These are phyloP conservation scores for Acropora tenuis DNA, from an alignment of 64 coral and sea anemone species.

Conservation along the genomic window DNA sequence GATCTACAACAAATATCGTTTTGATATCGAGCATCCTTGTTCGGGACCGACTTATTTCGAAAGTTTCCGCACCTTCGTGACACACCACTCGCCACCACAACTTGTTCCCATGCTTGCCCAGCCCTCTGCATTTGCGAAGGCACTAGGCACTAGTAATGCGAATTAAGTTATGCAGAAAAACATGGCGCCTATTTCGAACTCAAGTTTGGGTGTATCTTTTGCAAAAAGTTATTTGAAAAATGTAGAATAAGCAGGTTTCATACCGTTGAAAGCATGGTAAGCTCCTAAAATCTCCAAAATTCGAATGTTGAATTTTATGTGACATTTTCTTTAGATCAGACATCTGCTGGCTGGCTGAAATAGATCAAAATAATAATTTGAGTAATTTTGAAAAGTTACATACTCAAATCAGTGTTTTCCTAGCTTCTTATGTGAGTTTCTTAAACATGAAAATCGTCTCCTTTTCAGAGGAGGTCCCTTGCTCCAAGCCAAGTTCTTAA, in stretches of 20 bases:
- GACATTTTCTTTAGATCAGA: neutral
- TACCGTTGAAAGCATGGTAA: conserved; percentile 22
- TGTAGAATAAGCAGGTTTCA: neutral
- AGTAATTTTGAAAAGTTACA: neutral
- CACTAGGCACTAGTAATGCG: neutral
- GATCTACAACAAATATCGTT: too few species aligned
- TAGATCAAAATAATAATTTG: neutral
- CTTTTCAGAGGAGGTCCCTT: conserved; percentile 77
- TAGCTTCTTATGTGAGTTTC: neutral
- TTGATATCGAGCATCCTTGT: too few species aligned
- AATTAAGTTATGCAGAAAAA: neutral
- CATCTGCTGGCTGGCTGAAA: neutral
- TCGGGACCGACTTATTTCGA: too few species aligned
- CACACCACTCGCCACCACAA: too few species aligned
- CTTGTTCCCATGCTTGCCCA: too few species aligned
- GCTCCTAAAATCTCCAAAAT: neutral
- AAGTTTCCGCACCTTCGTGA: too few species aligned
- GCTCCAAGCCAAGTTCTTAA: conserved; percentile 91
- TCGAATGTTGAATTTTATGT: neutral
- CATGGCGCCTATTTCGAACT: conserved; percentile 45
- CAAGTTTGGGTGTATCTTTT: neutral
- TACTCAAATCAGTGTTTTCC: neutral
- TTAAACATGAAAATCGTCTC: neutral
- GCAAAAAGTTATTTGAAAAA: neutral
- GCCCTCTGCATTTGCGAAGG: too few species aligned